A percentile compares a stretch with the other conserved stretches of the same genome.
Conservation (phyloP, 2,113 vertebrate genomes). For the Pelusios castaneus region DNA sequence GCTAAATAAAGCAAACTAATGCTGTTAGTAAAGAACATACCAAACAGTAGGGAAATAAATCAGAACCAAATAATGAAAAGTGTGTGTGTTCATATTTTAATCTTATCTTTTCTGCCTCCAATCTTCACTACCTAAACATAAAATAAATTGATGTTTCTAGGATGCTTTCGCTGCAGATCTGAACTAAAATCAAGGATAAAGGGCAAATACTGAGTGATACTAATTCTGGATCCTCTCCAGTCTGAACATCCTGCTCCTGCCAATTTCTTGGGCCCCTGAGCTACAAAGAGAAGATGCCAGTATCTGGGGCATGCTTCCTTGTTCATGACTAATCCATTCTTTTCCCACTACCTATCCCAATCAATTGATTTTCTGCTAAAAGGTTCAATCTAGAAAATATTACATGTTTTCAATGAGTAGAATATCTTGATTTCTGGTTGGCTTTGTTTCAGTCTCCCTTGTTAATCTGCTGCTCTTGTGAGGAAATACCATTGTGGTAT, state of each 20-base stretch:
- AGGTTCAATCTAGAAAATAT: not conserved
- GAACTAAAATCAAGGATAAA: not conserved
- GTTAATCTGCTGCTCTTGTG: not conserved
- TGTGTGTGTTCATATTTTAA: not conserved
- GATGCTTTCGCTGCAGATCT: not conserved
- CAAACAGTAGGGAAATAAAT: not conserved
- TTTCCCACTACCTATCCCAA: not conserved
- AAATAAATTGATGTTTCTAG: not conserved
- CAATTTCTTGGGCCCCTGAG: not conserved
- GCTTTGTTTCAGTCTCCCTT: not conserved
- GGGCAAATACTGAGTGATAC: not conserved
- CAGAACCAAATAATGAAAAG: not conserved
- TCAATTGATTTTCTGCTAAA: not conserved
- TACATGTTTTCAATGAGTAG: not conserved
- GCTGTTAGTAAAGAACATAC: not conserved
- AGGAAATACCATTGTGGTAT: not conserved
- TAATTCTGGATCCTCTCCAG: not conserved
- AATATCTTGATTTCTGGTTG: not conserved
- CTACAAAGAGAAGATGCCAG: not conserved
- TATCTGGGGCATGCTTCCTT: not conserved
- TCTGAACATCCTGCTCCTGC: not conserved
- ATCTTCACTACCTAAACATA: not conserved
- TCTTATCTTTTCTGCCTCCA: not conserved
- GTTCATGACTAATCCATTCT: not conserved
- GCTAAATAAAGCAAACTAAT: not conserved